Evolutionary conservation across 1,140 invertebrate species (phyloP), one percentile per base, ranked within the genome.

Genomic region (Cyclargus thomasi): DNA sequence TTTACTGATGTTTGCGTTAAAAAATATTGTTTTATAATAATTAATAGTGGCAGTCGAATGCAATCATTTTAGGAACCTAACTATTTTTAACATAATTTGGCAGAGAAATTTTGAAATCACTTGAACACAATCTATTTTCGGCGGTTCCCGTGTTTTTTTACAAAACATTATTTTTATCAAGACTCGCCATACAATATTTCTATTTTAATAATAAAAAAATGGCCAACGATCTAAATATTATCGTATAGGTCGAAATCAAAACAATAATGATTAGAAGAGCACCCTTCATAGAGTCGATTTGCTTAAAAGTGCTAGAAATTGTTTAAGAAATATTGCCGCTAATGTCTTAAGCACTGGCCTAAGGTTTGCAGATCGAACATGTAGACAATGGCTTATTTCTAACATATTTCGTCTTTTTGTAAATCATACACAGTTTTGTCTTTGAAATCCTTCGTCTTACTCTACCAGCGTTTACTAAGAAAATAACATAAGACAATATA

Each of bases 231-330:
- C 8, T 14, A 14, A 47, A 59, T 11, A 59, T 18, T 21, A 20
- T 59, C 55, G 55, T 20, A 20, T 59, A 11, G 55, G 55, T 59
- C 55, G 18, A 22, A 59, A 59, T 59, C 20, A 21, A 22, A 59
- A 59, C 55, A 11, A 22, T 21, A 10, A 59, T 17, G 10, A 20
- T 59, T 59, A 47, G 39, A 16, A 47, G 2, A 14, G 14, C 39
- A 47, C 14, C 39, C 11, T 14, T 47, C 14, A 47, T 16, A 7
- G 14, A 14, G 14, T 47, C 39, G 39, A 47, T 16, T 8, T 14
- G 39, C 39, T 14, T 3, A 47, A 47, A 11, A 16, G 1, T 47
- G 39, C 39, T 1, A 47, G 14, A 47, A 47, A 16, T 29, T 29
- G 29, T 7, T 7, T 29, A 29, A 29, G 29, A 29, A 29, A 29